Base-by-base conservation (phyloP, 2,113 vertebrate genomes). In the Perognathus longimembris region DNA sequence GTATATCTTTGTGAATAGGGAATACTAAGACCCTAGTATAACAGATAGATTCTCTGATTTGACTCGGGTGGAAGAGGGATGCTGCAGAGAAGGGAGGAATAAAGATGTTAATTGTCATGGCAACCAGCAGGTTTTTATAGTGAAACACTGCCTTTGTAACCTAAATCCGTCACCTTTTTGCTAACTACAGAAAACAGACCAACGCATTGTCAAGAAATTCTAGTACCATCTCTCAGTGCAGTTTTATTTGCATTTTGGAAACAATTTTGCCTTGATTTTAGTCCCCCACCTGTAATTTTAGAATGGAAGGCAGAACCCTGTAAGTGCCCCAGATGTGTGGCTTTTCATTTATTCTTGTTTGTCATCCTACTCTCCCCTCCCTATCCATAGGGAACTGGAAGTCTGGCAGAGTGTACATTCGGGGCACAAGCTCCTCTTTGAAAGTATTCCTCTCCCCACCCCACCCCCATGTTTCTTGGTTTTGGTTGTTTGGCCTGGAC, bases 61-160 rank as follows among this genome's bases (percentile, higher is more conserved):
- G 77, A 89, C 89, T 94, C 67, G 26, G 78, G 90, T 70, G 45
- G 87, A 92, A 88, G 86, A 92, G 89, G 74, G 61, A 82, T 87
- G 84, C 83, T 75, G 64, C 67, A 38, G 70, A 78, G 92, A 80
- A 91, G 71, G 74, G 91, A 92, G 86, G 76, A 85, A 38, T 15
- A 24, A 42, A 45, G 91, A 91, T 76, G 75, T n/a, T 66, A 12
- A 50, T 97, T 85, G 96, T 91, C 96, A 95, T 95, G 95, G 95
- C 91, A 96, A 96, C 96, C 66, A 81, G 84, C 74, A 90, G 94
- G 95, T 93, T 95, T 94, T 95, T 88, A 59, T 94, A 95, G 89
- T 96, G 92, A 87, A 94, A 94, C 61, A 54, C 91, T 92, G 91
- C 81, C 91, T 96, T 96, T n/a, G 42, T 95, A 96, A 96, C 95